A percentile compares a stretch with the other conserved stretches of the same genome.
Evolutionary conservation across 1,140 invertebrate genomes (phyloP).

Genomic region (Parasteatoda tepidariorum): DNA sequence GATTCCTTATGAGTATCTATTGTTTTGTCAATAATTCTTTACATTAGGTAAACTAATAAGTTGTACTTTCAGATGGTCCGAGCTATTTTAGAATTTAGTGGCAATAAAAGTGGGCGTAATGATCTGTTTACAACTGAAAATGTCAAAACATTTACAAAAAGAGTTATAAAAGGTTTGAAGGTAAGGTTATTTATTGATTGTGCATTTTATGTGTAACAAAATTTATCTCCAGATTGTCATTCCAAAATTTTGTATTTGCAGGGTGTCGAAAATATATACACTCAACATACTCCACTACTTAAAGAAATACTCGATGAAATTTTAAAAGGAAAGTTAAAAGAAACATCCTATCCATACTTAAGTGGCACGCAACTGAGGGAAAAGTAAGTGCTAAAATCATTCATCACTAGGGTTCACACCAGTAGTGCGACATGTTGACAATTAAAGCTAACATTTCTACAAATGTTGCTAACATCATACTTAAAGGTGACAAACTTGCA

Average conservation of each 20-base stretch:
- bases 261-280: constrained; percentile 97
- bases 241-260: constrained; percentile 70
- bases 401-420: too few species aligned
- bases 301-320: constrained; percentile 89
- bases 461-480: too few species aligned
- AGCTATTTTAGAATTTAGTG: constrained; percentile 83
- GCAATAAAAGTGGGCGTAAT: constrained; percentile 79
- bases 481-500: too few species aligned
- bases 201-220: constrained; percentile 46
- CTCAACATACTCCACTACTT: constrained; percentile 90
- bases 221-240: neutral
- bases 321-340: constrained; percentile 86
- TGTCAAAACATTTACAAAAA: constrained; percentile 82
- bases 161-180: constrained; percentile 91
- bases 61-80: constrained; percentile 74
- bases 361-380: constrained; percentile 67
- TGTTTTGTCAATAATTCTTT: neutral
- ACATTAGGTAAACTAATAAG: too few species aligned
- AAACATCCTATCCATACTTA: constrained; percentile 84
- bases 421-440: too few species aligned
- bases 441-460: too few species aligned
- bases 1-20: too few species aligned
- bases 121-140: constrained; percentile 86
- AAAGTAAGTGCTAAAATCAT: too few species aligned
- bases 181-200: constrained; percentile 67